Percentiles rank a stretch among this genome's conserved stretches.
Conservation (phyloP, 37 sponge, comb jelly and placozoan species). For the Diacarnus erythraeanus region DNA sequence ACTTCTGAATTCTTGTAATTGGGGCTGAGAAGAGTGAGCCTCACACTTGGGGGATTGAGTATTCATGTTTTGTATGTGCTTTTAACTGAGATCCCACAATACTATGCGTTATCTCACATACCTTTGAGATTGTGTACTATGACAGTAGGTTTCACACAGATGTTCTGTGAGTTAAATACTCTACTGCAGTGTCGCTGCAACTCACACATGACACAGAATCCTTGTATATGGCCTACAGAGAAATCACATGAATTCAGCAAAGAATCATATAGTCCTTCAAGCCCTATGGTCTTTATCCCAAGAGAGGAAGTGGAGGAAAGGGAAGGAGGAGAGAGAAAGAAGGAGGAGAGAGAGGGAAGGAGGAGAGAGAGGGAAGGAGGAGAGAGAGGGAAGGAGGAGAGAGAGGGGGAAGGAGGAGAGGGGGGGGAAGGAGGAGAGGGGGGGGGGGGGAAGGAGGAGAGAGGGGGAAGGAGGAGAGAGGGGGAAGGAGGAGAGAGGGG, state of each 20-base stretch:
- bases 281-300: no score
- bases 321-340: neutral
- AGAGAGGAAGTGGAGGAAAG: neutral
- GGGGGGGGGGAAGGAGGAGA: neutral
- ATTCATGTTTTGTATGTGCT: no score
- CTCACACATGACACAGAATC: constrained; percentile 96
- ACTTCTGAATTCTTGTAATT: no score
- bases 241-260: neutral
- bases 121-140: constrained; percentile 91
- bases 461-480: neutral
- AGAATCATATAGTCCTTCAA: no score
- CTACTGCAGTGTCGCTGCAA: constrained; percentile 60
- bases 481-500: neutral
- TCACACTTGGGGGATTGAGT: no score
- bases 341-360: neutral
- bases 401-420: neutral
- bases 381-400: neutral
- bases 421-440: neutral
- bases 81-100: no score
- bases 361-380: neutral
- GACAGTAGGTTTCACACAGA: constrained; percentile 62
- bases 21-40: no score
- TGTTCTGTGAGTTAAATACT: constrained; percentile 41
- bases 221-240: constrained; percentile 41
- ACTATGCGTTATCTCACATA: no score